These are phyloP conservation scores for Chrysaora quinquecirrha DNA, from an alignment of 30 jellyfish, hydroid and myxozoan genomes.

Conservation along the genomic window DNA sequence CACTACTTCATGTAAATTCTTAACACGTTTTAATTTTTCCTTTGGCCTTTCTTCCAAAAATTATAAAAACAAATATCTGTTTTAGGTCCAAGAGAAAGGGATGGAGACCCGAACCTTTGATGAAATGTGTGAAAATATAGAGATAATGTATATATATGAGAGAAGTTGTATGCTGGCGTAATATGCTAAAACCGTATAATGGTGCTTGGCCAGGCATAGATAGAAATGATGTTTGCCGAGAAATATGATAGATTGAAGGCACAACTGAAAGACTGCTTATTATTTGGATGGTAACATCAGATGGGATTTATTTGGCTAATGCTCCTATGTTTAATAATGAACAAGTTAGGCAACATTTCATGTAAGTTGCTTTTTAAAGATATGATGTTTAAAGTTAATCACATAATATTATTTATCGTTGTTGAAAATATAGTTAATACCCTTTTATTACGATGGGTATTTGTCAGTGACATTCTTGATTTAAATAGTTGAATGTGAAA, in stretches of 20 bases:
- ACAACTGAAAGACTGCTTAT: conserved; percentile 4
- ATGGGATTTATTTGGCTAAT: background rate
- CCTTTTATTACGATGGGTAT: background rate
- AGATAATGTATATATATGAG: background rate
- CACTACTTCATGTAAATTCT: too few species aligned
- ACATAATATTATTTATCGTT: background rate
- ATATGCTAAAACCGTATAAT: too few species aligned
- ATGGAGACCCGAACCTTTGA: conserved; percentile 7
- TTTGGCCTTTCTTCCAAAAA: too few species aligned
- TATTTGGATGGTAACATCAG: background rate
- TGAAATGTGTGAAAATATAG: conserved; percentile 39
- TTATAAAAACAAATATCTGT: too few species aligned
- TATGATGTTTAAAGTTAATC: background rate
- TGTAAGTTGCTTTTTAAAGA: background rate
- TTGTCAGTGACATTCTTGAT: background rate
- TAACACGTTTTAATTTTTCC: too few species aligned
- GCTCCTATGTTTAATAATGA: background rate
- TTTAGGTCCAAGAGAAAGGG: conserved; percentile 19
- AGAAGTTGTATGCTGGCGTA: conserved; percentile 1
- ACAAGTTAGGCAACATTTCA: background rate
- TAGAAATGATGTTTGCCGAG: background rate
- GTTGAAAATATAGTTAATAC: background rate
- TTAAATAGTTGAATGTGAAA: too few species aligned
- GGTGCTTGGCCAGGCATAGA: too few species aligned
- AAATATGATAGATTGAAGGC: background rate